Percentiles rank a stretch among this genome's conserved stretches.
Conservation (phyloP, 2,113 vertebrate species). For the Herpailurus yagouaroundi region DNA sequence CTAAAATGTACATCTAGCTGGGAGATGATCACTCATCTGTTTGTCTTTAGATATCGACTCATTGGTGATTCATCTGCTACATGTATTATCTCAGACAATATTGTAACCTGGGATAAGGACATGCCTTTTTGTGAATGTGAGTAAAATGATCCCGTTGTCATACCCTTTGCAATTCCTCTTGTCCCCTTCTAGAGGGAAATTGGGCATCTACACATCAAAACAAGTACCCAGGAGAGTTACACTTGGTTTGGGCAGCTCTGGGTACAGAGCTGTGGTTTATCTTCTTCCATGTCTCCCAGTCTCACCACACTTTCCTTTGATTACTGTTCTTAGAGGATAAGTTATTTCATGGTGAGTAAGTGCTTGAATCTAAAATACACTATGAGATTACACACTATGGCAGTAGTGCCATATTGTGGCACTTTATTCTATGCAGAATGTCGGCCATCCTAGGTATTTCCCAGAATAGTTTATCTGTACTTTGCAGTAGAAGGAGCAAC, state of each 20-base stretch:
- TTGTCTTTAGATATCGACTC: conserved; percentile 64
- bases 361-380: neutral
- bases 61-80: conserved; percentile 41
- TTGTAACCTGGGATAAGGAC: conserved; percentile 11
- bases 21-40: conserved; percentile 48
- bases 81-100: conserved; percentile 45
- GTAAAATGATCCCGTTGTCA: neutral
- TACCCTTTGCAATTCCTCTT: neutral
- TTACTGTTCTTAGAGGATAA: neutral
- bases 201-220: neutral
- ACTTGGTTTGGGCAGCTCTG: neutral
- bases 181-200: neutral
- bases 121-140: conserved; percentile 58
- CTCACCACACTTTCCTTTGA: neutral
- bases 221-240: neutral
- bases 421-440: neutral
- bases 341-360: conserved; percentile 30
- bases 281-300: neutral
- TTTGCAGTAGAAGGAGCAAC: neutral
- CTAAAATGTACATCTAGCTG: neutral
- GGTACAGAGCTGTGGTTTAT: neutral
- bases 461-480: neutral
- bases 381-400: neutral
- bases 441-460: neutral
- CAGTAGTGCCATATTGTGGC: too few species aligned